Percentiles rank a stretch among this genome's conserved stretches.
Conservation (phyloP, 2,888 invertebrate species). For the Melanargia galathea region DNA sequence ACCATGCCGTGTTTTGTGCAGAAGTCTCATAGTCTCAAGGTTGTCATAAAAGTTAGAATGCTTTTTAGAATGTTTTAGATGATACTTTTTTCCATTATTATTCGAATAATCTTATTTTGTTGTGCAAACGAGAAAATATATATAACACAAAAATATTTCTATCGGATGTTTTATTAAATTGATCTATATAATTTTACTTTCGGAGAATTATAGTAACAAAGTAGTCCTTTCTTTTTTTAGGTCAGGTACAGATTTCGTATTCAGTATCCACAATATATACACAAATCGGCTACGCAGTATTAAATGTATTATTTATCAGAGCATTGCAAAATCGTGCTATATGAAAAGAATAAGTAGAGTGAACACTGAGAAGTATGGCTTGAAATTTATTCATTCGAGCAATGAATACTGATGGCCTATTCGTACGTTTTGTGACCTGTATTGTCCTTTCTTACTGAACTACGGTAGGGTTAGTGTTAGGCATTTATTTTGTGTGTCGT, state of each 20-base stretch:
- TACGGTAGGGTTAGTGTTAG: no score
- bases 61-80: neutral
- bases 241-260: neutral
- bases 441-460: no score
- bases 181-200: no score
- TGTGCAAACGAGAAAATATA: no score
- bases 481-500: no score
- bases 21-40: neutral
- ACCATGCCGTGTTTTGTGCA: neutral
- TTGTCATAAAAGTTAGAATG: neutral
- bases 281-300: slow-evolving; percentile 17
- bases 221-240: neutral
- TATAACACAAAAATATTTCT: no score
- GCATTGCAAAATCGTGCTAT: slow-evolving; percentile 19
- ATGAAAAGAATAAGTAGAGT: slow-evolving; percentile 25
- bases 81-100: neutral
- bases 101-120: no score
- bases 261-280: neutral
- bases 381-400: slow-evolving; percentile 43
- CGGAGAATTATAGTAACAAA: no score
- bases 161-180: no score
- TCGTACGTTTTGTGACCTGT: slow-evolving; percentile 29
- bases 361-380: slow-evolving; percentile 22
- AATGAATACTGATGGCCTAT: slow-evolving; percentile 40
- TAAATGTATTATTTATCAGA: slow-evolving; percentile 32